Evolutionary conservation across 2,888 invertebrate genomes (phyloP), one percentile per base, ranked within the genome.

Genomic region (Malachius bipustulatus): DNA sequence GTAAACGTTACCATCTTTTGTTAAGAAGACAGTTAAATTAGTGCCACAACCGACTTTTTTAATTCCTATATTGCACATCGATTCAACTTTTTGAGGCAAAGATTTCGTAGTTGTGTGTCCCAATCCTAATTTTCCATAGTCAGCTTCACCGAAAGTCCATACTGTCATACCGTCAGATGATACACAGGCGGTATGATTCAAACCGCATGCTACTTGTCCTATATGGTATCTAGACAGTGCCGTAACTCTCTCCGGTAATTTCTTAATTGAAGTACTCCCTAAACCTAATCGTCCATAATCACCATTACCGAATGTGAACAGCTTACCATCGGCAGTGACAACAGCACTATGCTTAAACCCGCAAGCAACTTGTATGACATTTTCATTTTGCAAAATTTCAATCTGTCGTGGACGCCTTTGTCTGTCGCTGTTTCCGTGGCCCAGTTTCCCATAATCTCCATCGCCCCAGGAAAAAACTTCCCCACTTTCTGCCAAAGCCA

Each of bases 131-230:
- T 76, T 75, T 8, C 76, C 76, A 53, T 70, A 71, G 48, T 75
- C 75, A 1, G 74, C 73, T 56, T 76, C 75, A 3, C 77, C 77
- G 57, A 75, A 77, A 1, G 72, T 65, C 73, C 74, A 77, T 1
- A 73, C 71, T 2, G 58, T 64, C 46, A 62, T 58, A 2, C 75
- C 74, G 51, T 75, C 74, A 2, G 55, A 48, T 1, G 72, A 69
- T 13, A 74, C 62, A 52, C 73, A 73, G 15, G 74, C 64, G 0
- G 75, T 75, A 51, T 77, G 76, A 48, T 74, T 75, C 34, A 75
- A 55, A 2, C 76, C 76, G 56, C 75, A 76, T 4, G 75, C 65
- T 11, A 74, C 72, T 45, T 62, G 63, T 4, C 70, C 70, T 38
- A 73, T 59, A 43, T 63, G 60, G 43, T 64, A 57, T n/a, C 60